phyloP scores from a whole-genome alignment of 2,797 vertebrate genomes.

The Aulostomus chinensis region DNA sequence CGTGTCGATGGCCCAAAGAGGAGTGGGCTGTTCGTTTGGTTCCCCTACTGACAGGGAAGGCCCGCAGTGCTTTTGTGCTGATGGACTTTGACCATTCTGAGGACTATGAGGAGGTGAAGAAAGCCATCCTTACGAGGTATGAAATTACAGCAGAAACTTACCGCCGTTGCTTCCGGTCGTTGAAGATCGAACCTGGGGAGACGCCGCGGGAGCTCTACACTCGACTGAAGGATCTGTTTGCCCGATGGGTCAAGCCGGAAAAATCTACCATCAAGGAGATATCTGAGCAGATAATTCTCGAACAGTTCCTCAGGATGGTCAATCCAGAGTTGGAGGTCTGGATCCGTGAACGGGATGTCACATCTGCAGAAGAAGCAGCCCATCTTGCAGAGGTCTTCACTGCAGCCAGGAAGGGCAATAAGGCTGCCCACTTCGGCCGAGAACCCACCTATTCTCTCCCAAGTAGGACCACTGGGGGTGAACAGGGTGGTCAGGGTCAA shows the following conservation, averaged over 20 bases:
- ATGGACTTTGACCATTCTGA: too few relatives aligned
- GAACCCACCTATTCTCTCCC: too few relatives aligned
- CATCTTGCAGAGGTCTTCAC: slow-evolving; percentile 6
- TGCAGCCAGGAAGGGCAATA: neutral
- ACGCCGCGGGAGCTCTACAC: slow-evolving; percentile 23
- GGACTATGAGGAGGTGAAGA: too few relatives aligned
- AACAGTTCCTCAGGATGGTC: slow-evolving; percentile 15
- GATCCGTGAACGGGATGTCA: slow-evolving; percentile 12
- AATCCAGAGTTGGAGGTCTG: slow-evolving; percentile 12
- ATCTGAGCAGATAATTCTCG: slow-evolving; percentile 19
- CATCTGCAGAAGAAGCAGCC: slow-evolving; percentile 10
- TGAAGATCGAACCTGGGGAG: slow-evolving; percentile 7
- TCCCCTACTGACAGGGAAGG: too few relatives aligned
- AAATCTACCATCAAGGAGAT: neutral
- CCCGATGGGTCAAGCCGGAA: slow-evolving; percentile 12
- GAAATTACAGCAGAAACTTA: slow-evolving; percentile 13
- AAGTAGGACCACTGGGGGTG: slow-evolving; percentile 23
- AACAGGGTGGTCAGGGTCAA: neutral
- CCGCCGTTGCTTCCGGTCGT: neutral
- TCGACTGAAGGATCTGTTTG: slow-evolving; percentile 10
- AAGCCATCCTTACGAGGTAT: too few relatives aligned
- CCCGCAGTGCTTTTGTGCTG: too few relatives aligned
- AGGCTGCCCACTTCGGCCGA: too few relatives aligned
- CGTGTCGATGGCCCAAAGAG: too few relatives aligned
- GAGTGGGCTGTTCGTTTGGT: too few relatives aligned